Conservation (phyloP, 2,888 invertebrate genomes). For the Chrysomela aeneicollis region DNA sequence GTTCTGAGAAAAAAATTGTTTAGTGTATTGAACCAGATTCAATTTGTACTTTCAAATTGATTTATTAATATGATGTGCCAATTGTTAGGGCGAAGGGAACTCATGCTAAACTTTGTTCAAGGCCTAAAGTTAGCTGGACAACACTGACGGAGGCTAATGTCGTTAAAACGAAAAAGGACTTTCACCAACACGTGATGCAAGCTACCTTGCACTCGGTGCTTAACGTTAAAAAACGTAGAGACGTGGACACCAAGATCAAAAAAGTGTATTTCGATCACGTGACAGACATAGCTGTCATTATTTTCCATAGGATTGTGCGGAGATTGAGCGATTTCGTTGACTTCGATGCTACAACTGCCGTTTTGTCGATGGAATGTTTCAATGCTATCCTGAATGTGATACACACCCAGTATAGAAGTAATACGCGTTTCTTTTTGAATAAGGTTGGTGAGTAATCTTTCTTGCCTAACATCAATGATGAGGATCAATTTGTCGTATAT, state of each 20-base stretch:
- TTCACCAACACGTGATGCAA: slow-evolving; percentile 68
- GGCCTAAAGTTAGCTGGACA: slow-evolving; percentile 66
- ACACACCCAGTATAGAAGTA: slow-evolving; percentile 53
- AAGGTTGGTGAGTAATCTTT: slow-evolving; percentile 57
- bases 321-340: slow-evolving; percentile 66
- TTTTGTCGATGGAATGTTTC: slow-evolving; percentile 69
- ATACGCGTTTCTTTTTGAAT: slow-evolving; percentile 60
- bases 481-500: too few relatives aligned
- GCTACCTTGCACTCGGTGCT: slow-evolving; percentile 59
- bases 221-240: slow-evolving; percentile 56
- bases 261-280: slow-evolving; percentile 54
- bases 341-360: slow-evolving; percentile 66
- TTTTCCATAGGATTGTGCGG: slow-evolving; percentile 61
- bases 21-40: too few relatives aligned
- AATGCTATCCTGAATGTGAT: slow-evolving; percentile 60
- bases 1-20: too few relatives aligned
- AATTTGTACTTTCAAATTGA: too few relatives aligned
- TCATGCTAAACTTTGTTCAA: slow-evolving; percentile 32
- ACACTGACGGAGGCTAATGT: slow-evolving; percentile 63
- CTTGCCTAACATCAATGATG: not conserved
- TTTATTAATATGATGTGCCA: too few relatives aligned
- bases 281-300: slow-evolving; percentile 56
- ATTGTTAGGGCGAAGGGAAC: too few relatives aligned
- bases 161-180: slow-evolving; percentile 64
- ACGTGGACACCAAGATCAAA: slow-evolving; percentile 49